phyloP scores from a whole-genome alignment of 2,113 vertebrate genomes.

The Microcebus griseorufus region DNA sequence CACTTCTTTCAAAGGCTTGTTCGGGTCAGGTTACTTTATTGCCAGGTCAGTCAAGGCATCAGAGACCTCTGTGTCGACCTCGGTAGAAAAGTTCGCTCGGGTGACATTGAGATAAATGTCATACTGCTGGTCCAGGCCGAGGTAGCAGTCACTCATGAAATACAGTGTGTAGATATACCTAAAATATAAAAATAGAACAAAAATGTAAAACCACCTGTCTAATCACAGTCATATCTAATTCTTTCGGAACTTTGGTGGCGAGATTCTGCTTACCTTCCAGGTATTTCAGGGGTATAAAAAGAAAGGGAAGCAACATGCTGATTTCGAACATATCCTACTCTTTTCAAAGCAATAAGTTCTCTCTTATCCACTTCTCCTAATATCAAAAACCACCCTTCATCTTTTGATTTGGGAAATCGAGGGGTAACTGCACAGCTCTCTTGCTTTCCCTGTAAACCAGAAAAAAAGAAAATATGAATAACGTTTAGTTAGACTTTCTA shows the following conservation, averaged over 20 bases:
- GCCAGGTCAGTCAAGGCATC: conserved; percentile 73
- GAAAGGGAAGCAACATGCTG: conserved; percentile 88
- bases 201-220: background rate
- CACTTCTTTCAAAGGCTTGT: conserved; percentile 57
- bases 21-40: conserved; percentile 76
- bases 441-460: conserved; percentile 90
- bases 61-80: conserved; percentile 86
- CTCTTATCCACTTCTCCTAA: conserved; percentile 95
- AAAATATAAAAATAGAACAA: conserved; percentile 38
- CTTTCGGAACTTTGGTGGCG: background rate
- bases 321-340: conserved; percentile 92
- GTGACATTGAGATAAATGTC: conserved; percentile 92
- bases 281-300: conserved; percentile 95
- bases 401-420: conserved; percentile 94
- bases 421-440: conserved; percentile 94
- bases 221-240: background rate
- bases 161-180: conserved; percentile 98
- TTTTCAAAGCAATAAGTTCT: conserved; percentile 95
- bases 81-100: conserved; percentile 83
- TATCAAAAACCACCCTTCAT: conserved; percentile 97
- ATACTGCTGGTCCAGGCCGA: conserved; percentile 98
- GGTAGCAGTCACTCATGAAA: conserved; percentile 98
- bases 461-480: conserved; percentile 59
- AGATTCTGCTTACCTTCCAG: conserved; percentile 90
- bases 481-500: background rate